Evolutionary conservation across 2,888 invertebrate genomes (phyloP).

Genomic region (Drosophila recens): DNA sequence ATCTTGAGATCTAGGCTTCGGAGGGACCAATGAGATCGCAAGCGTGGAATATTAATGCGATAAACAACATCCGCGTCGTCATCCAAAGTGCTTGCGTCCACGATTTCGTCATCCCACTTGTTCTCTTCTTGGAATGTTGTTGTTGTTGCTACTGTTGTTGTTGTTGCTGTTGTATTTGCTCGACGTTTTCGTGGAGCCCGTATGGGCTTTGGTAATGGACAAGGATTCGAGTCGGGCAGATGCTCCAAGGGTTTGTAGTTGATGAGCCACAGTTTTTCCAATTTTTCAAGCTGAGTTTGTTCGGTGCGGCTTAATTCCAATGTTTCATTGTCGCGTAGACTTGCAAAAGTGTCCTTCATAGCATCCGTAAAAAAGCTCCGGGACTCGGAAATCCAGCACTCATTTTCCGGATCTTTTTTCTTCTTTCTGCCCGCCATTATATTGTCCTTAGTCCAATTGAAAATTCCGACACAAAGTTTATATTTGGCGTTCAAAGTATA

Average conservation of each 20-base stretch:
- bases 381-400: slow-evolving; percentile 28
- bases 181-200: not conserved
- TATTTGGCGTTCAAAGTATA: not conserved
- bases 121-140: not conserved
- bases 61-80: slow-evolving; percentile 21
- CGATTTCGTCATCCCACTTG: not conserved
- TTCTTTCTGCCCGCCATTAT: not conserved
- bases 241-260: slow-evolving; percentile 8
- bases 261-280: slow-evolving; percentile 20
- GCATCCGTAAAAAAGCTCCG: slow-evolving; percentile 20
- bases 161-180: not conserved
- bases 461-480: not conserved
- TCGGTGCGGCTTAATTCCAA: not conserved
- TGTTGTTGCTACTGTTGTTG: too few species aligned
- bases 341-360: not conserved
- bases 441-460: not conserved
- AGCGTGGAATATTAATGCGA: slow-evolving; percentile 17
- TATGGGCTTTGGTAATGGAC: not conserved
- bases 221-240: slow-evolving; percentile 9
- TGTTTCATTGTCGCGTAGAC: not conserved
- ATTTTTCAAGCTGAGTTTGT: not conserved
- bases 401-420: not conserved
- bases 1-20: slow-evolving; percentile 24
- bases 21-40: slow-evolving; percentile 21
- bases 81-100: slow-evolving; percentile 10